Evolutionary conservation across 2,888 invertebrate genomes (phyloP).

Genomic region (Mesopsocus fuscifrons): DNA sequence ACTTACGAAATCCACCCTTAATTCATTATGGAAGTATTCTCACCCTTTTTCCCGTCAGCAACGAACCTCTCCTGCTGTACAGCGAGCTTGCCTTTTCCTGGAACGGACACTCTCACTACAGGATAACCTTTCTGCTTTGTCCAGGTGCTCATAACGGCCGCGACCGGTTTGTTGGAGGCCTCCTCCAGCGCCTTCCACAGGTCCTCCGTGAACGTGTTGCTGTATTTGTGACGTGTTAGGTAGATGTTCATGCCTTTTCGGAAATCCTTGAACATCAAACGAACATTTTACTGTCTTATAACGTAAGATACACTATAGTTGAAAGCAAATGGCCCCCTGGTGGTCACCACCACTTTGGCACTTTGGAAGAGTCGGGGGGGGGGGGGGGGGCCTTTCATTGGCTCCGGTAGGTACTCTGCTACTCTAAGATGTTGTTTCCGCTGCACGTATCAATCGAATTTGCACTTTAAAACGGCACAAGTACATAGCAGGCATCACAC

Average conservation of each 20-base stretch:
- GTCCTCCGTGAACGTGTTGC: constrained; percentile 84
- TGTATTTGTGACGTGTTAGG: constrained; percentile 66
- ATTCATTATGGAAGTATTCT: too few species aligned
- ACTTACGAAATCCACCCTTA: too few species aligned
- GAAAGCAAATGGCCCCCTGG: too few species aligned
- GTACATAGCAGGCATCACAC: too few species aligned
- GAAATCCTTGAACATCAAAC: constrained; percentile 41
- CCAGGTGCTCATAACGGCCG: constrained; percentile 90
- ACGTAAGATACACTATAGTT: too few species aligned
- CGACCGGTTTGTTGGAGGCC: constrained; percentile 77
- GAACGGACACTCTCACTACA: constrained; percentile 37
- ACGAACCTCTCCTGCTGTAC: constrained; percentile 69
- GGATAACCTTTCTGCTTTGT: constrained; percentile 92
- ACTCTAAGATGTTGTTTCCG: too few species aligned
- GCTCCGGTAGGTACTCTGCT: too few species aligned
- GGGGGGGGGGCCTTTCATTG: too few species aligned
- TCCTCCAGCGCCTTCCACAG: constrained; percentile 80
- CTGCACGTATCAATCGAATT: too few species aligned
- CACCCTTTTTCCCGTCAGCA: constrained; percentile 77
- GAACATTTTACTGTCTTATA: not conserved
- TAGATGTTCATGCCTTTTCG: constrained; percentile 84
- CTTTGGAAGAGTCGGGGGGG: too few species aligned
- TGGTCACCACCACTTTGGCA: too few species aligned
- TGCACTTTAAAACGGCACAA: too few species aligned
- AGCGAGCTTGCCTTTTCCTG: constrained; percentile 37